Evolutionary conservation across 2,888 invertebrate genomes (phyloP), one percentile per base, ranked within the genome.

Genomic region (Phortica magna): DNA sequence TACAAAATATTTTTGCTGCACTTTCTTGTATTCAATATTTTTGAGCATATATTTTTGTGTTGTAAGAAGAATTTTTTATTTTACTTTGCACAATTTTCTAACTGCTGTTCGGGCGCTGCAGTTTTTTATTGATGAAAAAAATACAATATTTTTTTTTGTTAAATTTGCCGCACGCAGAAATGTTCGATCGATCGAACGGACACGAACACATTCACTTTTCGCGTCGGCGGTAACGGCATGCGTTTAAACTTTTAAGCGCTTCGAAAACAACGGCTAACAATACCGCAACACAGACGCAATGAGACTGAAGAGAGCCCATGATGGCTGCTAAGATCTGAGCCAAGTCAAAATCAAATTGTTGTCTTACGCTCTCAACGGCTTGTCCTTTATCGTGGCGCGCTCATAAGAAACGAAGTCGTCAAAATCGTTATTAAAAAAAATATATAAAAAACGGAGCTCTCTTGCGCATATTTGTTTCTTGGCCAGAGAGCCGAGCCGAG

Each of bases 221-320:
- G 61, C 61, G 61, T 14, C 55, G n/a, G 10, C 61, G 31, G 9
- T 48, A 48, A 14, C 48, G 48, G 48, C 31, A 31, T 48, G 48
- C 14, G 48, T 59, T 12, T 39, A 39, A 64, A 31, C n/a, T 22
- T 19, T 31, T 65, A 42, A 42, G 31, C 70, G 53, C 53, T 55
- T n/a, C 53, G 55, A 55, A 39, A 53, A 12, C 17, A 14, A 31
- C 53, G 9, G 7, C 89, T 88, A 88, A 85, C 82, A 82, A 85
- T 82, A 88, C 90, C 87, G 85, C 84, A 88, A 91, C 91, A 91
- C 91, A 91, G 91, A 91, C 91, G 88, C 86, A 89, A 87, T 84
- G 85, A 90, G 91, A 92, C 91, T 91, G 89, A 90, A 85, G 87
- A 88, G 87, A 75, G 68, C 31, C 78, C 53, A 78, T 55, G 78